Evolutionary conservation across 2,797 vertebrate species (phyloP).

Genomic region (Anguilla marmorata): DNA sequence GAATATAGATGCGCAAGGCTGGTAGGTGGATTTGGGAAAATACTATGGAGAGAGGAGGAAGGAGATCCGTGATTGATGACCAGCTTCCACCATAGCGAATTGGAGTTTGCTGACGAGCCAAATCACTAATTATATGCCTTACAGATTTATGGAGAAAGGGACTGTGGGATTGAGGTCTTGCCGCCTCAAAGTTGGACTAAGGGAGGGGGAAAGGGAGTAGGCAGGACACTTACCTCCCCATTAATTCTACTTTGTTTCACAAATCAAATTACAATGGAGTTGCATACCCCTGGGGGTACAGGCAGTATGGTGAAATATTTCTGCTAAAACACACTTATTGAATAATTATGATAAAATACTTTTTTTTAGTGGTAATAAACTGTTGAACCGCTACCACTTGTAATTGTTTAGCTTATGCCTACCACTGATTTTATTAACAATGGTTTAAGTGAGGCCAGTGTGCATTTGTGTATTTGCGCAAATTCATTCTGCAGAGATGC

Average conservation of each 20-base stretch:
- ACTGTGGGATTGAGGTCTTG: slow-evolving; percentile 1
- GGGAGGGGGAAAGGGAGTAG: not conserved
- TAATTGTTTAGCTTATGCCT: slow-evolving; percentile 23
- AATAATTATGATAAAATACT: not conserved
- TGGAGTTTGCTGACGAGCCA: slow-evolving; percentile 21
- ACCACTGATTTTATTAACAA: slow-evolving; percentile 19
- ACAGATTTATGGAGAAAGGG: slow-evolving; percentile 29
- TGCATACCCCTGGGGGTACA: not conserved
- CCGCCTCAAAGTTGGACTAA: not conserved
- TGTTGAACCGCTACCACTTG: not conserved
- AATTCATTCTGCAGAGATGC: not conserved
- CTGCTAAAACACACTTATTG: not conserved
- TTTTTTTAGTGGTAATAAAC: not conserved
- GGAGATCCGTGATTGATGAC: slow-evolving; percentile 21
- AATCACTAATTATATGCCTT: slow-evolving; percentile 32
- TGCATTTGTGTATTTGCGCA: not conserved
- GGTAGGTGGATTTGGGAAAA: not conserved
- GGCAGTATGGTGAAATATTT: not conserved
- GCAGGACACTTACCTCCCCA: not conserved
- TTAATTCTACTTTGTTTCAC: slow-evolving; percentile 8
- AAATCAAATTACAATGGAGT: not conserved
- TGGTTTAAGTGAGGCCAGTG: not conserved
- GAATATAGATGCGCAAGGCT: not conserved
- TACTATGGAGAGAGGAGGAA: not conserved
- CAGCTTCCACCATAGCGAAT: slow-evolving; percentile 1